Conservation (phyloP, 2,797 vertebrate species). For the Notoglanidium macrostoma region DNA sequence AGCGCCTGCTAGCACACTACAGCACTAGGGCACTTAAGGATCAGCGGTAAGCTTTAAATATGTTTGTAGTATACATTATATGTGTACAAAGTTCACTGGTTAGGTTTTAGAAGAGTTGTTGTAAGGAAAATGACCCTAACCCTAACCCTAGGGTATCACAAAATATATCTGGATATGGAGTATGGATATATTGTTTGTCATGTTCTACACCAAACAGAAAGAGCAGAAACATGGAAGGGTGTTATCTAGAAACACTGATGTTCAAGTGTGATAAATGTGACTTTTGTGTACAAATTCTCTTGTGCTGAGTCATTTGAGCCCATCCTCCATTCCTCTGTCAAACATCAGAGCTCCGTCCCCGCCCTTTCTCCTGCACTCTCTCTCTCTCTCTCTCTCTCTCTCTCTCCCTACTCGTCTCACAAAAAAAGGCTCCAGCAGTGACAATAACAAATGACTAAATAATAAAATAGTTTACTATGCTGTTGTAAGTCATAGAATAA, state of each 20-base stretch:
- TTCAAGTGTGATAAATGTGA: not conserved
- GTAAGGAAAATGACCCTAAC: not conserved
- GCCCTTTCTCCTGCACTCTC: not conserved
- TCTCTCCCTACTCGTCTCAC: not conserved
- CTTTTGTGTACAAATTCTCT: constrained; percentile 27
- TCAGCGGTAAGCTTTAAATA: constrained; percentile 36
- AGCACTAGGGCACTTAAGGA: not conserved
- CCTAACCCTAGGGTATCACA: not conserved
- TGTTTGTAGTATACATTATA: not conserved
- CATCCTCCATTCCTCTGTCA: constrained; percentile 38
- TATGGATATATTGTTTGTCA: not conserved
- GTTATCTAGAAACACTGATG: not conserved
- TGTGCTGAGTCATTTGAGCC: constrained; percentile 49
- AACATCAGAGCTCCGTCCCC: not conserved
- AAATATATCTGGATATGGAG: too few species aligned
- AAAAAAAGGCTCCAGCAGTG: not conserved
- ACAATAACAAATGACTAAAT: not conserved
- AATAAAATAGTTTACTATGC: not conserved
- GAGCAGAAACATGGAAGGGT: too few species aligned
- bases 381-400: not conserved
- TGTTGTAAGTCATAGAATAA: not conserved
- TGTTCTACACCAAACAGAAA: not conserved
- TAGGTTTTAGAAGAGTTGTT: not conserved
- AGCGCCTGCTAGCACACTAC: not conserved
- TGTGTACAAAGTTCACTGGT: not conserved